A percentile compares a stretch with the other conserved stretches of the same genome.
These are phyloP conservation scores for Hyles vespertilio DNA, from an alignment of 1,140 invertebrate species.

Conservation along the genomic window DNA sequence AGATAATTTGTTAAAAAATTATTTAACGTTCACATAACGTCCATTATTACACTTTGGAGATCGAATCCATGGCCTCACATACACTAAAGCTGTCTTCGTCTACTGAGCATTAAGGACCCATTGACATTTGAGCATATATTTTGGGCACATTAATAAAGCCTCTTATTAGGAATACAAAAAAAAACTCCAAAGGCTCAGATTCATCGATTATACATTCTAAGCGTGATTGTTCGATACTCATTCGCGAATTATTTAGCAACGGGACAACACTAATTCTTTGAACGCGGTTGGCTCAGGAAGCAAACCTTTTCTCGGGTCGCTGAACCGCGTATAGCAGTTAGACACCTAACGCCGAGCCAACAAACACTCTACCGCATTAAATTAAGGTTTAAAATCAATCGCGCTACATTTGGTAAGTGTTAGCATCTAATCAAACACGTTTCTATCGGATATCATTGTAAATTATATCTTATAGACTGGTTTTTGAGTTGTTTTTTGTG, in stretches of 20 bases:
- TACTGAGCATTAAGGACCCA: no score
- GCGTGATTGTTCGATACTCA: no score
- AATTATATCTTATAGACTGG: slow-evolving; percentile 18
- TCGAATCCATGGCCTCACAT: no score
- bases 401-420: slow-evolving; percentile 20
- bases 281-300: slow-evolving; percentile 42
- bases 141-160: no score
- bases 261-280: slow-evolving; percentile 22
- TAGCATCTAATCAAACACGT: slow-evolving; percentile 60
- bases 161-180: no score
- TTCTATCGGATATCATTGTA: slow-evolving; percentile 17
- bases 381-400: slow-evolving; percentile 19
- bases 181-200: no score
- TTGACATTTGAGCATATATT: no score
- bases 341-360: slow-evolving; percentile 20
- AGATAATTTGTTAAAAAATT: no score
- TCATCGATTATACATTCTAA: no score
- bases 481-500: slow-evolving; percentile 7
- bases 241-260: slow-evolving; percentile 1
- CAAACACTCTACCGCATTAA: slow-evolving; percentile 16
- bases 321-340: slow-evolving; percentile 50
- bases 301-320: slow-evolving; percentile 49
- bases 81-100: no score
- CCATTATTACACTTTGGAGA: no score
- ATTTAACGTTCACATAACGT: no score